Conservation (phyloP, 2,888 invertebrate species). For the Alviniconcha strummeri region DNA sequence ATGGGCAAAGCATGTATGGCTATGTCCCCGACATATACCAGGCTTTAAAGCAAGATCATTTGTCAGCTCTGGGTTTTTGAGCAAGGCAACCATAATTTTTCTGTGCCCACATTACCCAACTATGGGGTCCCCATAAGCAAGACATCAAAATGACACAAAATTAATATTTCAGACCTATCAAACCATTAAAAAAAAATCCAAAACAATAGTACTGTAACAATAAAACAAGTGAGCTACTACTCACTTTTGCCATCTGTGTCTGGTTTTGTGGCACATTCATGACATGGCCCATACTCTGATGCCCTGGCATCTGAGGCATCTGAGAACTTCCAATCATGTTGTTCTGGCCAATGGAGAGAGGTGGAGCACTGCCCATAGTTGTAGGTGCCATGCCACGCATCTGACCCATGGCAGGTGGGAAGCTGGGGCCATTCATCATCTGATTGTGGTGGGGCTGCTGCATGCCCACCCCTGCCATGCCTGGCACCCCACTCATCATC, state of each 20-base stretch:
- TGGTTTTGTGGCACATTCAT: slow-evolving; percentile 53
- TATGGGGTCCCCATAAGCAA: too few species aligned
- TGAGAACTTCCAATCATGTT: slow-evolving; percentile 43
- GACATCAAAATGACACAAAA: too few species aligned
- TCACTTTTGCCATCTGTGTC: slow-evolving; percentile 60
- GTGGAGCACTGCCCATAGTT: slow-evolving; percentile 48
- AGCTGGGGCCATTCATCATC: slow-evolving; percentile 70
- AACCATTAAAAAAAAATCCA: too few species aligned
- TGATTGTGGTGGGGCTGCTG: slow-evolving; percentile 49
- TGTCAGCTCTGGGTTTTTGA: too few species aligned
- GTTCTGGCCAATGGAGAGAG: slow-evolving; percentile 47
- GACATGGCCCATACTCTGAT: slow-evolving; percentile 54
- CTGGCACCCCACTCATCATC: slow-evolving; percentile 47
- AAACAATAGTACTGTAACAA: too few species aligned
- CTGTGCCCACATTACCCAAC: too few species aligned
- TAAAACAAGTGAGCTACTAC: slow-evolving; percentile 3
- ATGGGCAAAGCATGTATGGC: too few species aligned
- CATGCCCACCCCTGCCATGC: slow-evolving; percentile 48
- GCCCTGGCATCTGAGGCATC: slow-evolving; percentile 58
- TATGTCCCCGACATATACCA: too few species aligned
- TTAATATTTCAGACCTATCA: too few species aligned
- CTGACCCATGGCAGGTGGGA: slow-evolving; percentile 53
- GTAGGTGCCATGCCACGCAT: slow-evolving; percentile 44
- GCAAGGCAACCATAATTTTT: too few species aligned
- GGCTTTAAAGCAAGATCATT: too few species aligned